Conservation (phyloP, 1,140 invertebrate genomes). For the Bombus waltoni region DNA sequence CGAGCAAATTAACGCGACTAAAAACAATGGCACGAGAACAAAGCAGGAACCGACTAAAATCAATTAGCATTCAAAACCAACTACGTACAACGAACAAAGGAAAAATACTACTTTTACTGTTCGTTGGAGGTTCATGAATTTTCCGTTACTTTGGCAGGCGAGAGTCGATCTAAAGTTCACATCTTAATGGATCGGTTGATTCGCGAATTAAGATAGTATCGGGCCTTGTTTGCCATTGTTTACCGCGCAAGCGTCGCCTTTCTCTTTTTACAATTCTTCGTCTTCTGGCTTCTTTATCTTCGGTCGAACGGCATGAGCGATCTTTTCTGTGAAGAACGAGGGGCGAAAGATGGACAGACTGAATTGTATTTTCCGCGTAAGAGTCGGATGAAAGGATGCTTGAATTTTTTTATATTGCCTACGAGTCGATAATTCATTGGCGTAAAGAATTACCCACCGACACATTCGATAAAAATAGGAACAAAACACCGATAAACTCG, state of each 20-base stretch:
- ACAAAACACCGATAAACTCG: constrained; percentile 27
- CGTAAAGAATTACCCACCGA: constrained; percentile 20
- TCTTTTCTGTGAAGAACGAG: neutral
- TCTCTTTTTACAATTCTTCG: neutral
- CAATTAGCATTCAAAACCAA: neutral
- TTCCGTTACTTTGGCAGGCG: neutral
- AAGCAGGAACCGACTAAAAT: neutral
- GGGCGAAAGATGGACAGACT: neutral
- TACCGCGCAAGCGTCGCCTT: neutral
- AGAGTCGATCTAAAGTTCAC: constrained; percentile 35
- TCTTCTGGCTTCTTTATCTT: neutral
- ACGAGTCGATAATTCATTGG: constrained; percentile 33
- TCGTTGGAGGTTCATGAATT: constrained; percentile 9
- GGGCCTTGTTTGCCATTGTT: constrained; percentile 1
- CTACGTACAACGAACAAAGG: neutral
- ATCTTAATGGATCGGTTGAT: constrained; percentile 57
- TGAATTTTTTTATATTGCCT: neutral
- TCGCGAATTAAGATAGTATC: constrained; percentile 59
- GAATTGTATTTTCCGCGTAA: neutral
- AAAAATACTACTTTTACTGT: neutral
- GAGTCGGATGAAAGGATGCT: neutral
- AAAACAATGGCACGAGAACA: neutral
- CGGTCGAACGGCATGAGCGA: neutral
- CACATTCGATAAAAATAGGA: constrained; percentile 31
- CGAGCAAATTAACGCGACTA: neutral